Evolutionary conservation across 1,140 invertebrate species (phyloP), one percentile per base, ranked within the genome.

Genomic region (Pseudomyrmex dendroicus): DNA sequence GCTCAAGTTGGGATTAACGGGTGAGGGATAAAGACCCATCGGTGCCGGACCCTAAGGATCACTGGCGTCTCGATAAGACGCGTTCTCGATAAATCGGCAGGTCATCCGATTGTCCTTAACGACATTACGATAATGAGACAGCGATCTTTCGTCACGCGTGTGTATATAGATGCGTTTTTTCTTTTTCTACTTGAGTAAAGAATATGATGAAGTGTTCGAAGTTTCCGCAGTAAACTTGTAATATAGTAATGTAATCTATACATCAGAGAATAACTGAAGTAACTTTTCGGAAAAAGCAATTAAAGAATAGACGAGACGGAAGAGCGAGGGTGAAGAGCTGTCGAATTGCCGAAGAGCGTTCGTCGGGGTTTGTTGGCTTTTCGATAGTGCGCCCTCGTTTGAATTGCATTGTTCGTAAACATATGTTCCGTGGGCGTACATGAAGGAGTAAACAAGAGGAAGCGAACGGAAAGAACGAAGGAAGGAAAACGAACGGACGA

Each of bases 1-100:
- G 82, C 88, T 91, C 91, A 92, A 92, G 89, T 89, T 88, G 68
- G 89, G 89, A 93, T 93, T 93, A 93, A 89, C 84, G 70, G 86
- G 91, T 35, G 91, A 93, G 90, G 91, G 90, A 93, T 91, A 91
- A 90, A 92, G 77, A 91, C 85, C 91, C 88, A 91, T 92, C 88
- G 86, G 86, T 72, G 54, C 85, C 83, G 86, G 84, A 86, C 73
- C 89, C 87, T 80, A 50, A 82, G 89, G 89, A 93, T 92, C 91
- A 92, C 89, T 86, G 82, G 70, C 76, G 25, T 44, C 70, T 91
- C 86, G 92, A 93, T 92, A 93, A 93, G 91, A 88, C 86, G 73
- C 86, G 87, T 89, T 59, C n/a, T 83, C 80, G 91, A 93, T 93
- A 93, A 92, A 76, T 57, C 48, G 20, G 7, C 59, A 25, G 73